Conservation (phyloP, 1,140 invertebrate species). For the Ostrea denselamellosa region DNA sequence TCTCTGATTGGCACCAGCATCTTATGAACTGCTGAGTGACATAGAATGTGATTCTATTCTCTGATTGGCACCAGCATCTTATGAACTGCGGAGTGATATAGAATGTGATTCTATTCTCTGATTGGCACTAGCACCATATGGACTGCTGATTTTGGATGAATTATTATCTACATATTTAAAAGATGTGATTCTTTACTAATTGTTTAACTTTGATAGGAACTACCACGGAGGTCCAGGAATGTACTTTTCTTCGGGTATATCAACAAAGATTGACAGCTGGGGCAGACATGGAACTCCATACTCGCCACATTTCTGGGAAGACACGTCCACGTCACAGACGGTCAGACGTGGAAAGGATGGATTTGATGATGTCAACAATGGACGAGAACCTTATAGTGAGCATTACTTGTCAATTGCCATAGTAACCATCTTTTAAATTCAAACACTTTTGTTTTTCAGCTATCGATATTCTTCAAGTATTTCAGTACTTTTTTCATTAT, state of each 20-base stretch:
- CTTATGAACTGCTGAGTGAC: too few species aligned
- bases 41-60: too few species aligned
- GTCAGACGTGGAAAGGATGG: background rate
- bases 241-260: background rate
- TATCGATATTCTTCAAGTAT: too few species aligned
- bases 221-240: background rate
- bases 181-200: background rate
- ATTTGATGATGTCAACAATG: background rate
- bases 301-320: background rate
- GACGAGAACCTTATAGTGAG: background rate
- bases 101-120: too few species aligned
- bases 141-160: too few species aligned
- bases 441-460: too few species aligned
- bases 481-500: too few species aligned
- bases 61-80: too few species aligned
- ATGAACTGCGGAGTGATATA: too few species aligned
- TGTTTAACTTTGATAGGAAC: background rate
- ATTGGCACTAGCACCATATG: too few species aligned
- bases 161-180: background rate
- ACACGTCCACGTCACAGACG: background rate
- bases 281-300: background rate
- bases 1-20: too few species aligned
- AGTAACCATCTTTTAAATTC: too few species aligned
- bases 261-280: constrained; percentile 14
- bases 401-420: background rate